phyloP scores from a whole-genome alignment of 2,113 vertebrate species.

The Sakesphorus luctuosus region DNA sequence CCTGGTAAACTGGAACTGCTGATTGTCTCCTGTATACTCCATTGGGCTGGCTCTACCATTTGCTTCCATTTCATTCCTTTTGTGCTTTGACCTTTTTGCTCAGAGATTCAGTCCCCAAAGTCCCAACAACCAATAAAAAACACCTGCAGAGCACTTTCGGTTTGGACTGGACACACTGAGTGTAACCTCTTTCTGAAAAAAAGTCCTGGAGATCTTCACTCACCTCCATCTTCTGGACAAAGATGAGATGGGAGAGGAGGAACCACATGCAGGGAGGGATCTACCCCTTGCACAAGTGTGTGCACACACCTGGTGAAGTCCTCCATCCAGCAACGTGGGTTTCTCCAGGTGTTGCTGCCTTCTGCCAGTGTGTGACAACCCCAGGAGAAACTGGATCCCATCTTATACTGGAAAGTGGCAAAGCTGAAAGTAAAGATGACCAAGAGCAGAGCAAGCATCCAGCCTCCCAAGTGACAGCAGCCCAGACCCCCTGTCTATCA shows the following conservation, averaged over 20 bases:
- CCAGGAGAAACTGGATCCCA: fast-evolving
- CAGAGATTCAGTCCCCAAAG: neutral
- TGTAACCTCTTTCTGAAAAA: neutral
- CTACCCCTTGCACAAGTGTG: neutral
- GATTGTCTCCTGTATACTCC: neutral
- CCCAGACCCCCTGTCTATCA: slow-evolving; percentile 20
- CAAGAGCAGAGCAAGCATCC: neutral
- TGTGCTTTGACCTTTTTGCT: neutral
- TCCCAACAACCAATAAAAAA: neutral
- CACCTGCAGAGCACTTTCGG: neutral
- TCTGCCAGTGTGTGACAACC: fast-evolving
- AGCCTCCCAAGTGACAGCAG: neutral
- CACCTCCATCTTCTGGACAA: neutral
- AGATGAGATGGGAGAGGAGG: neutral
- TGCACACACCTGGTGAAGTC: neutral
- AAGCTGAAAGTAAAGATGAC: neutral
- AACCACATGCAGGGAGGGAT: fast-evolving
- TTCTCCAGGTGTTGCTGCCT: neutral
- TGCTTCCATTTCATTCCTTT: neutral
- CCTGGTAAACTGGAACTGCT: neutral
- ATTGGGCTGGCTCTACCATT: neutral
- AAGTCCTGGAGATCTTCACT: neutral
- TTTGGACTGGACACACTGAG: neutral
- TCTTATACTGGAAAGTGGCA: neutral
- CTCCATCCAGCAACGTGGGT: fast-evolving